These are phyloP conservation scores for Notolabrus celidotus DNA, from an alignment of 2,797 vertebrate genomes.

Conservation along the genomic window DNA sequence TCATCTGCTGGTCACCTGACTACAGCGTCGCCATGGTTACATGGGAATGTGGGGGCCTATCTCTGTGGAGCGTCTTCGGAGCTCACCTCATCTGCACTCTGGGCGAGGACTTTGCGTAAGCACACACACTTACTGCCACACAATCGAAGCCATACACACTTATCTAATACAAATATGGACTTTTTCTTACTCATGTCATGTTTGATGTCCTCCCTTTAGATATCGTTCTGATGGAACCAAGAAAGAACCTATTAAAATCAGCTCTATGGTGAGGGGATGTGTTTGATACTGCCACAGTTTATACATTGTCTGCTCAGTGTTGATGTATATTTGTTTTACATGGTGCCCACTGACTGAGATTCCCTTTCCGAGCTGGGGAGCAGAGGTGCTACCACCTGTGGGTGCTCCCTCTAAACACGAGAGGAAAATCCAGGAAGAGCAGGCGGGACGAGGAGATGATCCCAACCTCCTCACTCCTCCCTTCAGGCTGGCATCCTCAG, in stretches of 20 bases:
- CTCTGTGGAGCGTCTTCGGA: slow-evolving; percentile 98
- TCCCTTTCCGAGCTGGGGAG: slow-evolving; percentile 90
- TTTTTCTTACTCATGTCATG: neutral
- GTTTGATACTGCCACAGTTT: neutral
- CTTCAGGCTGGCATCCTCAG: slow-evolving; percentile 89
- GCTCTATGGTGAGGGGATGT: slow-evolving; percentile 91
- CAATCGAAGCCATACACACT: neutral
- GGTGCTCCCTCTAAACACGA: slow-evolving; percentile 87
- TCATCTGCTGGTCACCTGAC: slow-evolving; percentile 97
- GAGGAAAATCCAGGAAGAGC: slow-evolving; percentile 70
- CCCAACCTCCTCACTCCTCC: slow-evolving; percentile 65
- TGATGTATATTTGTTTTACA: neutral
- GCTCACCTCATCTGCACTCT: slow-evolving; percentile 98
- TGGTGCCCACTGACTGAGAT: neutral
- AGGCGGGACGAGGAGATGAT: slow-evolving; percentile 68
- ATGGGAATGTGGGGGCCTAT: slow-evolving; percentile 96
- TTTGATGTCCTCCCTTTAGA: slow-evolving; percentile 77
- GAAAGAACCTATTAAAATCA: slow-evolving; percentile 97
- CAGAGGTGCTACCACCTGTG: slow-evolving; percentile 98
- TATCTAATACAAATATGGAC: neutral
- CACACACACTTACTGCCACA: slow-evolving; percentile 53
- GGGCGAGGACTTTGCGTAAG: slow-evolving; percentile 98
- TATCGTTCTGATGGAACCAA: slow-evolving; percentile 96
- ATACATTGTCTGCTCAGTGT: too few relatives aligned
- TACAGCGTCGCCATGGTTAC: slow-evolving; percentile 96